Base-by-base conservation (phyloP, 2,113 vertebrate genomes). In the Puffinus mauretanicus region DNA sequence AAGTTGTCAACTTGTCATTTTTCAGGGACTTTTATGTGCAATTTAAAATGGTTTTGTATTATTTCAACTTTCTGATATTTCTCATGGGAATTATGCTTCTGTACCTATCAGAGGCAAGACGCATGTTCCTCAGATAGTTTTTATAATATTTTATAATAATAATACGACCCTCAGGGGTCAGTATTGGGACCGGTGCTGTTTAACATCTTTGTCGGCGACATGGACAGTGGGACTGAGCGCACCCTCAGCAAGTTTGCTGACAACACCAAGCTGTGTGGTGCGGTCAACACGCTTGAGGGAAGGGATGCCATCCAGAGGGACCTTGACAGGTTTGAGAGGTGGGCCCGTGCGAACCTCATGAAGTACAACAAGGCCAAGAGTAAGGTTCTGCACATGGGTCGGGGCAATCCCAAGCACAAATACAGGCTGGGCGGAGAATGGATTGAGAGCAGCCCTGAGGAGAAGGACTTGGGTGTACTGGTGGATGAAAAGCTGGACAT, bases 1-100 rank as follows among this genome's bases (percentile, higher is more conserved):
- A 94, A 95, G 91, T 87, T 96, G 91, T 96, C 93, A 97, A 34
- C 93, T 96, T 94, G 96, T 96, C 94, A 96, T 96, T 92, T 92
- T 95, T 70, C 69, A 90, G 58, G 55, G 77, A 96, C 88, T 93
- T 93, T 85, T 29, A 95, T 80, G 88, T 83, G 86, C 88, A 95
- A 89, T 97, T 97, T 95, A 54, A 94, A 93, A 92, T 60, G 90
- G 77, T 60, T 89, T 86, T 95, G 79, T 93, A 94, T 91, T 96
- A 97, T 96, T 93, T 96, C 93, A 92, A 76, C 87, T 94, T 93
- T 94, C 61, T 96, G 78, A 51, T 94, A 96, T 87, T 95, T 94
- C 94, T 94, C 77, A 80, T 6, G 66, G 86, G 95, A 94, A 91
- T 87, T 91, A 73, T 22, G 29, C 54, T 87, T 93, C 62, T 87